A percentile compares a stretch with the other conserved stretches of the same genome.
Conservation (phyloP, 2,888 invertebrate genomes). For the Hecatera dysodea region DNA sequence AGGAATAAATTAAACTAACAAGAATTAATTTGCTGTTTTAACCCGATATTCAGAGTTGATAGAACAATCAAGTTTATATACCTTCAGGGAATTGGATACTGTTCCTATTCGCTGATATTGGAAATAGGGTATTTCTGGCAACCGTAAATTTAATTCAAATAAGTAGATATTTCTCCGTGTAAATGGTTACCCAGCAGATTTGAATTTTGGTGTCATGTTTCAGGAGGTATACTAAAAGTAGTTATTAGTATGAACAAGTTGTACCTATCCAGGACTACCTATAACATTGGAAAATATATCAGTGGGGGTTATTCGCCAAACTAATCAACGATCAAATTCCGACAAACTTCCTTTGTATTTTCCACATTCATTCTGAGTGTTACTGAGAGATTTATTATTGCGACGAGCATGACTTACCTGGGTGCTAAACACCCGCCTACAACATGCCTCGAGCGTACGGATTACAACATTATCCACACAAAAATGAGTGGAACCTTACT, state of each 20-base stretch:
- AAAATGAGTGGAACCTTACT: conserved; percentile 23
- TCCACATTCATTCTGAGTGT: conserved; percentile 18
- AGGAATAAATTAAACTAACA: conserved; percentile 5
- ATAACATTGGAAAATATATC: no score
- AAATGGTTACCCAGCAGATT: no score
- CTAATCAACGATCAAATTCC: not conserved
- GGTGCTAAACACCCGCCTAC: conserved; percentile 29
- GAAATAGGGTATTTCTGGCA: not conserved
- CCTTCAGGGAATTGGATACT: not conserved
- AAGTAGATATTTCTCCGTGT: no score
- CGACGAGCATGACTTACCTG: conserved; percentile 21
- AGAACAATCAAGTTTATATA: conserved; percentile 18
- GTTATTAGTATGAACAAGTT: no score
- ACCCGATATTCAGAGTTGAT: conserved; percentile 15
- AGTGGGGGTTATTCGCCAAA: no score
- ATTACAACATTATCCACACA: conserved; percentile 39
- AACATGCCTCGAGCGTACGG: conserved; percentile 17
- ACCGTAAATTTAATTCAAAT: not conserved
- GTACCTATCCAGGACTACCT: no score
- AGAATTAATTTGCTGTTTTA: conserved; percentile 22
- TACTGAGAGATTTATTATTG: conserved; percentile 30
- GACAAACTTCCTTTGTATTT: conserved; percentile 2
- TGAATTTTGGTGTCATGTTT: no score
- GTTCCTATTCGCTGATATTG: not conserved
- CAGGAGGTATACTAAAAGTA: no score